Base-by-base conservation (phyloP, 2,888 invertebrate genomes). In the Lathronympha strigana region DNA sequence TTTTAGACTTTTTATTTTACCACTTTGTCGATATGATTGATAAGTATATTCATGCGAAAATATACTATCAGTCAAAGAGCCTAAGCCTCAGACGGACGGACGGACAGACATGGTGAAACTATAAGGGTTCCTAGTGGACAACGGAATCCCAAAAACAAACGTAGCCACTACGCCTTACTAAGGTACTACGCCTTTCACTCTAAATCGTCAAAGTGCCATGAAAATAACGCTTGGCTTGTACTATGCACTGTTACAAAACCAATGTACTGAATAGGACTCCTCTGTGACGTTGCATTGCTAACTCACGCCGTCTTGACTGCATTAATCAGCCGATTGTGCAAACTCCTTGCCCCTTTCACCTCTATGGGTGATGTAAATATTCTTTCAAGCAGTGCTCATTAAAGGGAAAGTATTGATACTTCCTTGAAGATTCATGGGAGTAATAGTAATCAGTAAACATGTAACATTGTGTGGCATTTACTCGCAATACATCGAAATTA, bases 291-390 rank as follows among this genome's bases (percentile, higher is more conserved):
- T 58, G 57, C 57, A 33, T n/a, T 38, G 40, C 64, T 15, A 64
- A 49, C 58, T 64, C 64, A 53, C 45, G 64, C 53, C 51, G 45
- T 38, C 64, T 38, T 47, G 45, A 53, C 60, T 53, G 66, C 61
- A 66, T 66, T 66, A 61, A 66, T 66, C 66, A 61, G 54, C 36
- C 38, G 60, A 66, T 66, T 66, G 66, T 66, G 66, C 60, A 66
- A 66, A 53, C 47, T 45, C 47, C 47, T 66, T 61, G 60, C 54
- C 66, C 53, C 64, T 64, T 64, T 64, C 64, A 64, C 64, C 63
- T 63, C 57, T 33, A 51, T 63, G 53, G 62, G 45, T 54, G 66
- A 66, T 54, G 66, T 60, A 64, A 64, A 61, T 66, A 61, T 61
- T 61, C 47, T 60, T 58, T 45, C 38, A 61, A 49, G 54, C 49